A percentile compares a stretch with the other conserved stretches of the same genome.
phyloP scores from a whole-genome alignment of 2,888 invertebrate genomes.

The Arenicola marina region DNA sequence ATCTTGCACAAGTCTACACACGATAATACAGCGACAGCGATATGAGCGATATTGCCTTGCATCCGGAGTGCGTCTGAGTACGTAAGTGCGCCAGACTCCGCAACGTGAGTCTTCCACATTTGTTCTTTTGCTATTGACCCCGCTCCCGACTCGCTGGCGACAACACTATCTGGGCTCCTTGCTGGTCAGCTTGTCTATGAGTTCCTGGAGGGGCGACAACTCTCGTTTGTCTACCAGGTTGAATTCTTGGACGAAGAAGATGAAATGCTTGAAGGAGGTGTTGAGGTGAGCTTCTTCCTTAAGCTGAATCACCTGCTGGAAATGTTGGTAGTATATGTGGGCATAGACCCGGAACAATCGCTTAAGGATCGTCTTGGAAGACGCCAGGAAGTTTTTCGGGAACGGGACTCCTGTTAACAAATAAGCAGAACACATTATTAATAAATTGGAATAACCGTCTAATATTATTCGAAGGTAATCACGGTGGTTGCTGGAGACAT shows the following conservation, averaged over 20 bases:
- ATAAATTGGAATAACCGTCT: too few relatives aligned
- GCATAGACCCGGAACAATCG: constrained; percentile 98
- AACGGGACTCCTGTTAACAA: constrained; percentile 82
- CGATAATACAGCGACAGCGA: too few relatives aligned
- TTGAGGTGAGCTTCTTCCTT: constrained; percentile 96
- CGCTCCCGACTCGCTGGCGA: too few relatives aligned
- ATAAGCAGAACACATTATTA: constrained; percentile 6
- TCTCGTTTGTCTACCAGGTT: constrained; percentile 94
- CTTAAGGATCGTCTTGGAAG: constrained; percentile 97
- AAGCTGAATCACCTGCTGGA: constrained; percentile 94
- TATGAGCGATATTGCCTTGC: too few relatives aligned
- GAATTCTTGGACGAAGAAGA: constrained; percentile 97
- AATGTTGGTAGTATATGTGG: constrained; percentile 99
- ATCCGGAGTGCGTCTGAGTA: too few relatives aligned
- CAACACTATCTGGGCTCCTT: too few relatives aligned
- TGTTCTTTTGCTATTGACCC: too few relatives aligned
- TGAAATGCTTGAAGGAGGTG: constrained; percentile 99
- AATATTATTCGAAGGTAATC: too few relatives aligned
- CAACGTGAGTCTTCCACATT: too few relatives aligned
- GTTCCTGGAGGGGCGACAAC: constrained; percentile 93
- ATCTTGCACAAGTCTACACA: too few relatives aligned
- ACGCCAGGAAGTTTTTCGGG: constrained; percentile 94
- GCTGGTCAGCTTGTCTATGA: constrained; percentile 77
- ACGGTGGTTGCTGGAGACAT: too few relatives aligned
- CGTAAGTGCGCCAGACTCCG: too few relatives aligned